Evolutionary conservation across 1,140 invertebrate species (phyloP), one percentile per base, ranked within the genome.

Genomic region (Cryptotermes secundus): DNA sequence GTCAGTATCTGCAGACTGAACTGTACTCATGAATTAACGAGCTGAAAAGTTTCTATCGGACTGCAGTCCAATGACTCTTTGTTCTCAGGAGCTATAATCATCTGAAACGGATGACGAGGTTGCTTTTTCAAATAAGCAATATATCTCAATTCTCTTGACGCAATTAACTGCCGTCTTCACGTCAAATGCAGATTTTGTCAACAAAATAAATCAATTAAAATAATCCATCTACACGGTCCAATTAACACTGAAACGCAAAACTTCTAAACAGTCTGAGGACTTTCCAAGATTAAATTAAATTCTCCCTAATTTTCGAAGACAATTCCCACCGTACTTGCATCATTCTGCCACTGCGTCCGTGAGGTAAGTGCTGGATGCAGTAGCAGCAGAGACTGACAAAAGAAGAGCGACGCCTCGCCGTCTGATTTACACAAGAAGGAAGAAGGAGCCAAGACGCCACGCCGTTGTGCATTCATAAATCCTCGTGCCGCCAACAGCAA

Each of bases 381-480:
- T 19, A 59, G 53, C 22, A 59, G 19, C 26, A 59, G 53, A 59
- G 53, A 7, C 12, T n/a, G 53, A 59, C 53, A 59, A 59, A 9
- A n/a, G n/a, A 72, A 3, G 26, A 72, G 59, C 59, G 59, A 31
- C 26, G 59, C 59, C 59, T 72, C 59, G 59, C 59, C n/a, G 59
- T 72, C 59, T 72, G 59, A 72, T 72, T 72, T 72, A 72, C 59
- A 72, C 26, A n/a, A 72, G 59, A 16, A 72, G 59, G 59, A 31
- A 72, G 59, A 72, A 72, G 59, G 26, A 72, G 59, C 59, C 59
- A 72, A n/a, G 59, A 72, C 59, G 59, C 59, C 59, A 59, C 53
- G 53, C 53, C 53, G n/a, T 72, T 72, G 59, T 31, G 26, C 59
- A 16, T 72, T 72, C 59, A 72, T 72, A 72, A 72, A 72, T 72